Base-by-base conservation (phyloP, 2,797 vertebrate genomes). In the Pachyuromys duprasi region DNA sequence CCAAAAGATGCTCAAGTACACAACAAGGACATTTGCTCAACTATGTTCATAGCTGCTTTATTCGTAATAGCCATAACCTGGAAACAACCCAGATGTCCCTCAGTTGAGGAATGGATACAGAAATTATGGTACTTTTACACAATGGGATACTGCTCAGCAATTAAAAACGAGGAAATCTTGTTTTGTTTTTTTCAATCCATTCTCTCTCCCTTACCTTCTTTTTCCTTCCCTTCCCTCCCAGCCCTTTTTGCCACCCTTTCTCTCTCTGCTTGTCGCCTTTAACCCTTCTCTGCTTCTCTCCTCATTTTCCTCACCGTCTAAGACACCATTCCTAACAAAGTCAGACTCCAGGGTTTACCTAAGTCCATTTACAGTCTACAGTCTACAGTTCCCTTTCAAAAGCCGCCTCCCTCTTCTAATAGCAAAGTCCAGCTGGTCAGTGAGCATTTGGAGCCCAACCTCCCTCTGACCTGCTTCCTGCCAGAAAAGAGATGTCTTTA, bases 371-470 rank as follows among this genome's bases (percentile, higher is more conserved):
- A 28, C 13, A 78, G 49, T 13, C 36, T 24, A 28, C 79, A 72
- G 63, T 57, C 57, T 57, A 8, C 20, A 39, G 15, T 15, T n/a
- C 24, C 57, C 78, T 78, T 36, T 14, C 39, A 7, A 12, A 6
- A 62, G 78, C 86, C 69, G 80, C 92, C 95, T 42, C 96, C 93
- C 83, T 57, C 60, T 42, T 39, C 86, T 69, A 63, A 95, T 89
- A 69, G 96, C 97, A 97, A 97, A 98, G 97, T 97, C 96, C 97
- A 97, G 42, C 42, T 0, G 8, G n/a, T 79, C 76, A 33, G 39
- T 7, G 65, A 94, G 28, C 79, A 74, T 36, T 36, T 67, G 5
- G 31, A 90, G 18, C 45, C 53, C 31, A 42, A 67, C 33, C 60
- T 81, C 76, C 0, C 65, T 8, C 72, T 62, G 0, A 63, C 11